A percentile compares a stretch with the other conserved stretches of the same genome.
phyloP scores from a whole-genome alignment of 2,797 vertebrate species.

The Rachycentron canadum region DNA sequence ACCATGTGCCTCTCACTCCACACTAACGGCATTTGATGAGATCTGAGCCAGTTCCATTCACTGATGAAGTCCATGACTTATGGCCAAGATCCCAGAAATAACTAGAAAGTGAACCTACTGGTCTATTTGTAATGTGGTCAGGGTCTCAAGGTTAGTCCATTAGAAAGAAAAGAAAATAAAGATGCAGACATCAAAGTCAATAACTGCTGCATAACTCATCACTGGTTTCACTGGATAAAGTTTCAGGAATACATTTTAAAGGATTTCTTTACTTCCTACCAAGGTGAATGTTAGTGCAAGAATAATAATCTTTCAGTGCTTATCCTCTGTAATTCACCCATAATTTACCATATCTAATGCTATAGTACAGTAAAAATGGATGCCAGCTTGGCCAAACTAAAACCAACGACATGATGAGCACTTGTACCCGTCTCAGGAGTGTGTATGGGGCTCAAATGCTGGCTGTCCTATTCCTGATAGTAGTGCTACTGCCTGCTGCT shows the following conservation, averaged over 20 bases:
- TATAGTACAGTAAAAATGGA: neutral
- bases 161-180: neutral
- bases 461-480: slow-evolving; percentile 12
- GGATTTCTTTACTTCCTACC: neutral
- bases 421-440: neutral
- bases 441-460: neutral
- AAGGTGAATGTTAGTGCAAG: neutral
- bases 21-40: neutral
- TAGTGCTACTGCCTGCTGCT: neutral
- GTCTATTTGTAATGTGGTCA: neutral
- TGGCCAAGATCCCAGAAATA: neutral
- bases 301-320: neutral
- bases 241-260: neutral
- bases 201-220: no score
- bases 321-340: neutral
- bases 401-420: neutral
- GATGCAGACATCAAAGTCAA: no score
- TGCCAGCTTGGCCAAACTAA: neutral
- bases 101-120: neutral
- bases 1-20: neutral
- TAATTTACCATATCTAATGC: neutral
- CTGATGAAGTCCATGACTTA: neutral
- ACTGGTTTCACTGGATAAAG: neutral
- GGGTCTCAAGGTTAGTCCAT: neutral
- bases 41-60: neutral